A percentile compares a stretch with the other conserved stretches of the same genome.
These are phyloP conservation scores for Sebastes steindachneri DNA, from an alignment of 2,797 vertebrate species.

Conservation along the genomic window DNA sequence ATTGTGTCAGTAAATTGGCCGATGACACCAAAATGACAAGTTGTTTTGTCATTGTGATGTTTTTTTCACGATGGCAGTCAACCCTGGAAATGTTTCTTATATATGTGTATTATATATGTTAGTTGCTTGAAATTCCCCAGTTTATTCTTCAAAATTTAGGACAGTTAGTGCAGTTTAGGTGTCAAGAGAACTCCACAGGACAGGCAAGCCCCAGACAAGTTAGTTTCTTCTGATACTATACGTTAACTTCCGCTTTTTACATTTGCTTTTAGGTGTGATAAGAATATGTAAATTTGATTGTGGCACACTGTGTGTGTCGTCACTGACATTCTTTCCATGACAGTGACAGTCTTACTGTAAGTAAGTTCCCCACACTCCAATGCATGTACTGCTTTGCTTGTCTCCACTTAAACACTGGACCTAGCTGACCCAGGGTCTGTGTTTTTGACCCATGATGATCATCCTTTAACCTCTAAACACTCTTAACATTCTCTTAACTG, in stretches of 20 bases:
- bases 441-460: not conserved
- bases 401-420: not conserved
- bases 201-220: not conserved
- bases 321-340: constrained; percentile 3
- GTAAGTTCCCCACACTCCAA: not conserved
- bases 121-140: not conserved
- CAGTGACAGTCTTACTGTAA: not conserved
- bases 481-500: not conserved
- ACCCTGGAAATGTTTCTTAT: not conserved
- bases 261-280: not conserved
- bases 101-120: not conserved
- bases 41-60: not conserved
- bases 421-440: not conserved
- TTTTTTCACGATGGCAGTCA: not conserved
- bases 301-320: not conserved
- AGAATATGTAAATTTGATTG: too few species aligned
- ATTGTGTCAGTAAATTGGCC: not conserved
- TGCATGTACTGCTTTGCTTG: not conserved
- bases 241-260: not conserved
- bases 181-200: not conserved
- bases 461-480: not conserved
- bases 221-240: not conserved
- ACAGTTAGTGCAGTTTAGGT: not conserved
- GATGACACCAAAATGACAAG: not conserved
- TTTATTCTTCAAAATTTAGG: not conserved